A percentile compares a stretch with the other conserved stretches of the same genome.
These are phyloP conservation scores for Florisuga fusca DNA, from an alignment of 2,797 vertebrate species.

Conservation along the genomic window DNA sequence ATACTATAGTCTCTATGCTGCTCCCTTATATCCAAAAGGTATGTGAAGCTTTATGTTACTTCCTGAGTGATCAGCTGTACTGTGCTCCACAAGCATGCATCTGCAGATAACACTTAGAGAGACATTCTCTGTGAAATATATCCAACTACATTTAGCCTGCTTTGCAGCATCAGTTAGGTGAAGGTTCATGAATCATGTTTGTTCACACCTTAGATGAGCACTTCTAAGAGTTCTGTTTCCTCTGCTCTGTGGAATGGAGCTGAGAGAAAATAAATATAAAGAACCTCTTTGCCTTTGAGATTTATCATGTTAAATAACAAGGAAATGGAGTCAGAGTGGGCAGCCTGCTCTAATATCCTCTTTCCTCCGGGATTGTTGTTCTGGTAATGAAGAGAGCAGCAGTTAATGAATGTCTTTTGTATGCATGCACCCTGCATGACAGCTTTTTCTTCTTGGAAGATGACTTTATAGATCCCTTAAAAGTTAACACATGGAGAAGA, in stretches of 20 bases:
- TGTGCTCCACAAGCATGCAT: not conserved
- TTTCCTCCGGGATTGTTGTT: not conserved
- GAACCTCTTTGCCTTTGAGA: not conserved
- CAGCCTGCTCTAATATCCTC: not conserved
- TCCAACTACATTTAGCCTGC: not conserved
- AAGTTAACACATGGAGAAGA: not conserved
- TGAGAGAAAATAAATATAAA: not conserved
- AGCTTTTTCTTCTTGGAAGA: not conserved
- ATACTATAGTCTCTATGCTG: conserved; percentile 87
- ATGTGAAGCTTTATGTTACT: not conserved
- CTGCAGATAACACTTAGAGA: not conserved
- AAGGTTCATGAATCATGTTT: not conserved
- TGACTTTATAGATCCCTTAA: not conserved
- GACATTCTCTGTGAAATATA: not conserved
- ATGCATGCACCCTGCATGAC: not conserved
- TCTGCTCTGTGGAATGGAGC: not conserved
- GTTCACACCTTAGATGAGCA: not conserved
- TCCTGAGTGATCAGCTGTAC: not conserved
- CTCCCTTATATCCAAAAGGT: conserved; percentile 95
- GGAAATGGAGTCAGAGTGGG: not conserved
- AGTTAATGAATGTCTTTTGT: not conserved
- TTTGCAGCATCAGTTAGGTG: not conserved
- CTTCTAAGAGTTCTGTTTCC: not conserved
- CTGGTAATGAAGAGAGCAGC: not conserved
- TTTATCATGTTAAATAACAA: not conserved